Conservation (phyloP, 2,113 vertebrate species). For the Paracyprichromis sp. region DNA sequence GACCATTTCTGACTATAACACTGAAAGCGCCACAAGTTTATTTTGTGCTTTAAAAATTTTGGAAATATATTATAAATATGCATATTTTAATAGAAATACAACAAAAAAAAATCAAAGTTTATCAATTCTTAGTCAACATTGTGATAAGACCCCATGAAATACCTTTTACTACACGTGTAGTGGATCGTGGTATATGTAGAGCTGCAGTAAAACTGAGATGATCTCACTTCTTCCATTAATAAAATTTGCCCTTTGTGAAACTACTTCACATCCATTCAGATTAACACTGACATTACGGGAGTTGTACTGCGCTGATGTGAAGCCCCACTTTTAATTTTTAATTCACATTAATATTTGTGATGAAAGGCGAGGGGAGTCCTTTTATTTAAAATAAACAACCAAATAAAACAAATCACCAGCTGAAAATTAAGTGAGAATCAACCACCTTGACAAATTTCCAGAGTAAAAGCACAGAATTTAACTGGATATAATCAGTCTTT, state of each 20-base stretch:
- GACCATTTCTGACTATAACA: background rate
- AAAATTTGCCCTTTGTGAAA: slow-evolving; percentile 21
- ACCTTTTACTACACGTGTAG: background rate
- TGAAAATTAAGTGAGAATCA: background rate
- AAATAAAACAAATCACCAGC: background rate
- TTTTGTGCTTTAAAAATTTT: background rate
- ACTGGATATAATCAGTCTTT: slow-evolving; percentile 8
- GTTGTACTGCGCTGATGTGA: background rate
- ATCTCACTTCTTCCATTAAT: slow-evolving; percentile 38
- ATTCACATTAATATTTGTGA: background rate
- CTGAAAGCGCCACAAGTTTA: background rate
- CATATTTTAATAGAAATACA: background rate
- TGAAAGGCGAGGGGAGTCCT: background rate
- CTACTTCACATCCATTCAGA: background rate
- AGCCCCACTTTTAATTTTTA: background rate
- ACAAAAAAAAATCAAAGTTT: background rate
- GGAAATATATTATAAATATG: background rate
- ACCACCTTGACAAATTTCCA: background rate
- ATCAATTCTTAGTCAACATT: background rate
- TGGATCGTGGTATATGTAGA: background rate
- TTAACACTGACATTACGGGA: background rate
- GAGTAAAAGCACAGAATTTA: background rate
- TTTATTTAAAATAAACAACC: background rate
- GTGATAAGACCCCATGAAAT: background rate
- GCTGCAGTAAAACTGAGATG: background rate